Percentiles rank a stretch among this genome's conserved stretches.
phyloP scores from a whole-genome alignment of 2,113 vertebrate species.

The Stegastes partitus region DNA sequence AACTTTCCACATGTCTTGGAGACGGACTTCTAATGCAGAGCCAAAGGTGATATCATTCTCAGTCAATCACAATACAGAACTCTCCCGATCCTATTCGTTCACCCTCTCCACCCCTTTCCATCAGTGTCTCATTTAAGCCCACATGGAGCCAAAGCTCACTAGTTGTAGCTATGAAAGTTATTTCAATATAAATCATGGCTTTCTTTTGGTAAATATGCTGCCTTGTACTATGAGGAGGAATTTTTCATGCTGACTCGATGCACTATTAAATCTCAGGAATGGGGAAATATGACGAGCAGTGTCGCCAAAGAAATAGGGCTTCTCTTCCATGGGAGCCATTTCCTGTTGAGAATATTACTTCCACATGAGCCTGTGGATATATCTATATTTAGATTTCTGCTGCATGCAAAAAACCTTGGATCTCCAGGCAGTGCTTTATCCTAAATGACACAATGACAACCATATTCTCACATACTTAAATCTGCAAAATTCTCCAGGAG shows the following conservation, averaged over 20 bases:
- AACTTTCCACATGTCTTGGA: background rate
- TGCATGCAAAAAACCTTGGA: conserved; percentile 16
- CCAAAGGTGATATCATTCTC: background rate
- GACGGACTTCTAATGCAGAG: conserved; percentile 11
- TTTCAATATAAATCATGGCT: conserved; percentile 16
- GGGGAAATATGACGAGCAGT: conserved; percentile 13
- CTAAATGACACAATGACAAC: conserved; percentile 20
- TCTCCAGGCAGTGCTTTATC: conserved; percentile 26
- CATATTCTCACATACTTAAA: conserved; percentile 8
- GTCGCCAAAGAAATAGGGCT: conserved; percentile 29
- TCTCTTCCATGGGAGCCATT: conserved; percentile 49
- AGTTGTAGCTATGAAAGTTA: background rate
- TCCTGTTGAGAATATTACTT: conserved; percentile 50
- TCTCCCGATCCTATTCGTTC: conserved; percentile 9
- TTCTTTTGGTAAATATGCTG: conserved; percentile 51
- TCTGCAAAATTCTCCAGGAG: background rate
- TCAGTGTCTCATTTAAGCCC: conserved; percentile 1
- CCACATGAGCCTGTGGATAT: conserved; percentile 32
- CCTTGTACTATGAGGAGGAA: conserved; percentile 8
- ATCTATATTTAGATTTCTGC: conserved; percentile 59
- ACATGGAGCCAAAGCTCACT: background rate
- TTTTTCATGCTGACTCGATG: conserved; percentile 10
- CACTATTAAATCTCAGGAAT: conserved; percentile 20
- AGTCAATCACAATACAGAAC: conserved; percentile 4
- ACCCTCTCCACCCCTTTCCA: conserved; percentile 9